Evolutionary conservation across 2,888 invertebrate genomes (phyloP).

Genomic region (Cerastis leucographa): DNA sequence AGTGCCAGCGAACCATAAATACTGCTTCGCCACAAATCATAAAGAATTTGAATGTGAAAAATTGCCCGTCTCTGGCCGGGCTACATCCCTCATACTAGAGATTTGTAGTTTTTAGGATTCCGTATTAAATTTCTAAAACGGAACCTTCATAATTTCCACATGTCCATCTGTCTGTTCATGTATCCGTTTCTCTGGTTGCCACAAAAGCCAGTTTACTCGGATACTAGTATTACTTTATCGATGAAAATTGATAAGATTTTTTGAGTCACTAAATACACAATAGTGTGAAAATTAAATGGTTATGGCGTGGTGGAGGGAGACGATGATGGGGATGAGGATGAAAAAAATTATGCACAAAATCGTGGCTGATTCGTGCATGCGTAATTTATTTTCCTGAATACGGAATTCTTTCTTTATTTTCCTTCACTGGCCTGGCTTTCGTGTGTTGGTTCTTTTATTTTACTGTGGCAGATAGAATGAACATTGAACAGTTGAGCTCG

Average conservation of each 20-base stretch:
- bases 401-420: too few species aligned
- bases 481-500: conserved; percentile 13
- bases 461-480: conserved; percentile 10
- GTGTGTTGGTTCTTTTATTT: conserved; percentile 8
- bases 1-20: conserved; percentile 55
- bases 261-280: not conserved
- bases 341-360: not conserved
- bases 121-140: not conserved
- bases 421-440: not conserved
- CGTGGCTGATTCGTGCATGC: not conserved
- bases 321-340: too few species aligned
- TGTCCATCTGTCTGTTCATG: not conserved
- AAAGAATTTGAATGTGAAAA: conserved; percentile 62
- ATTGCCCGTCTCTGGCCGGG: conserved; percentile 40
- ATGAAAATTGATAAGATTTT: not conserved
- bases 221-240: not conserved
- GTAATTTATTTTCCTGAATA: not conserved
- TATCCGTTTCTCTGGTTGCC: not conserved
- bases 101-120: conserved; percentile 8
- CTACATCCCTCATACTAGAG: conserved; percentile 37
- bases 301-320: not conserved
- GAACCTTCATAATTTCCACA: not conserved
- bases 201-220: not conserved
- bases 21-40: conserved; percentile 62
- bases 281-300: not conserved